Evolutionary conservation across 1,140 invertebrate species (phyloP), one percentile per base, ranked within the genome.

Genomic region (Drosophila takahashii): DNA sequence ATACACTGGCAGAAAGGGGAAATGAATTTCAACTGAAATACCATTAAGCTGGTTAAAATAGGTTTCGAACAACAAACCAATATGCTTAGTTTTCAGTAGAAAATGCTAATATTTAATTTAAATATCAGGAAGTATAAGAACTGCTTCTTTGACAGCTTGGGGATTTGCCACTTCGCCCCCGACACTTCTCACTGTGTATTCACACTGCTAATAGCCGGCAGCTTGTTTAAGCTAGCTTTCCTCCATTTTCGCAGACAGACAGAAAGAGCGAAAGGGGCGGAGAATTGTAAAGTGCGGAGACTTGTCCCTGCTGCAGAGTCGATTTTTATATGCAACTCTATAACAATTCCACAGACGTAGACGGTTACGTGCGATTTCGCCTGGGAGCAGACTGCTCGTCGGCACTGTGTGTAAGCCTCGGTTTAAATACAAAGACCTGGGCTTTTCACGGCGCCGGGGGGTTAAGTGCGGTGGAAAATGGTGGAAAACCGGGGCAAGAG

Each of bases 251-350:
- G 34, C 52, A 51, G 59, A 64, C 54, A 79, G 70, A 81, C 59
- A 69, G 48, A 52, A 53, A 47, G 41, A 70, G 44, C 62, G 58
- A 44, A 36, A 13, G 52, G 32, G 48, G 22, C 13, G 42, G 29
- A 58, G 39, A 37, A 45, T 41, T 32, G 51, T 34, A 74, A 42
- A 56, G 70, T 51, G 70, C 70, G 37, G 29, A 39, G 50, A 70
- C 41, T 57, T 78, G 74, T 77, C 72, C 72, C 61, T 58, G 69
- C 76, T 61, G 77, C 61, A 74, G 56, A 74, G 62, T 74, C 83
- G 67, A 86, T 86, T 85, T 85, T 81, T 86, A 77, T 81, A 48
- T 69, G 78, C 64, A 81, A 78, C 77, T 86, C 73, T 81, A 81
- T 85, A 85, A 79, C 52, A 72, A 80, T 66, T 78, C 72, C 77